Evolutionary conservation across 2,888 invertebrate genomes (phyloP).

Genomic region (Chaetogeoica ovagalla): DNA sequence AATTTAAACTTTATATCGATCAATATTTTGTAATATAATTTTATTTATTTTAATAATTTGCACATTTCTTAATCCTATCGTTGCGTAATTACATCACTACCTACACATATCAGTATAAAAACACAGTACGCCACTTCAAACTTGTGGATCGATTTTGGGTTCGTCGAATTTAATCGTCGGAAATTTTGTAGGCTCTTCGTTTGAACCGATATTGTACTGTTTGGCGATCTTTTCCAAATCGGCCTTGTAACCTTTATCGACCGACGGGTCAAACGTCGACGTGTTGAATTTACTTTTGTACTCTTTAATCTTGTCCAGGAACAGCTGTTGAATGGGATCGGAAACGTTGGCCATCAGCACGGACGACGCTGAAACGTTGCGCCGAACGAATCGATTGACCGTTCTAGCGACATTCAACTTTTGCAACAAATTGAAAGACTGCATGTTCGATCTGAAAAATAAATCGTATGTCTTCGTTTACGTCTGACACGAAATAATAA

Average conservation of each 20-base stretch:
- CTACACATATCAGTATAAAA: slow-evolving; percentile 21
- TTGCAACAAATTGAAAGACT: slow-evolving; percentile 44
- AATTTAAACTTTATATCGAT: background rate
- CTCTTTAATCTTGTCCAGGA: slow-evolving; percentile 88
- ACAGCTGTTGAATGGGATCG: slow-evolving; percentile 92
- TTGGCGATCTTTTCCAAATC: slow-evolving; percentile 36
- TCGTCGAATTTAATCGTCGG: slow-evolving; percentile 46
- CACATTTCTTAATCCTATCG: slow-evolving; percentile 40
- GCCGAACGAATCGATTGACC: slow-evolving; percentile 59
- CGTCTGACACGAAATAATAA: background rate
- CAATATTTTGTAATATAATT: slow-evolving; percentile 13
- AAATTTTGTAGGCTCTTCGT: slow-evolving; percentile 45
- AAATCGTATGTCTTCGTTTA: no score
- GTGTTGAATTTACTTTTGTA: slow-evolving; percentile 65
- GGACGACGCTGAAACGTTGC: slow-evolving; percentile 75
- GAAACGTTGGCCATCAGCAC: slow-evolving; percentile 71
- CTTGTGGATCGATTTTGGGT: slow-evolving; percentile 37
- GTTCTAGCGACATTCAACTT: slow-evolving; percentile 27
- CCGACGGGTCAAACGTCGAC: slow-evolving; percentile 33
- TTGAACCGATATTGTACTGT: slow-evolving; percentile 19
- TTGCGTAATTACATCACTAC: slow-evolving; percentile 41
- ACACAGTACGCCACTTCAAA: slow-evolving; percentile 26
- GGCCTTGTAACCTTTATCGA: slow-evolving; percentile 48
- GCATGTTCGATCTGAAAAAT: slow-evolving; percentile 27
- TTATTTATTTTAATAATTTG: slow-evolving; percentile 19